phyloP scores from a whole-genome alignment of 2,888 invertebrate species.

The Anagyrus pseudococci region DNA sequence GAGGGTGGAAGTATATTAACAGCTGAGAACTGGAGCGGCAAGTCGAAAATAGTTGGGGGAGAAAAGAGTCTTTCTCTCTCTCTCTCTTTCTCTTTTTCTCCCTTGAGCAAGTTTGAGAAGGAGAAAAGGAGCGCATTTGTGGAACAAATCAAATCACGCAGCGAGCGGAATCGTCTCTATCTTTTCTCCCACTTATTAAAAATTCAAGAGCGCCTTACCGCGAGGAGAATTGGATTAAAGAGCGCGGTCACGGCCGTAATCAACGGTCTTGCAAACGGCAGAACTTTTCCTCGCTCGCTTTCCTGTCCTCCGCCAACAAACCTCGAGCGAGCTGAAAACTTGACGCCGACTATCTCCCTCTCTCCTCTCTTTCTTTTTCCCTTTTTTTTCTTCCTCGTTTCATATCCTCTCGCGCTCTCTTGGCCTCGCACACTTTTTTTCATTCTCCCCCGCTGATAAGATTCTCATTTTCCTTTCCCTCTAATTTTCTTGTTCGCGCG shows the following conservation, averaged over 20 bases:
- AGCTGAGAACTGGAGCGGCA: too few relatives aligned
- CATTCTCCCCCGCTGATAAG: too few relatives aligned
- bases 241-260: constrained; percentile 13
- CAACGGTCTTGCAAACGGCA: constrained; percentile 11
- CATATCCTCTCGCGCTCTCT: too few relatives aligned
- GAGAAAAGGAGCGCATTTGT: neutral
- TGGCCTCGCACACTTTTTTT: too few relatives aligned
- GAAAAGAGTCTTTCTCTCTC: too few relatives aligned
- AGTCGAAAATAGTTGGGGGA: too few relatives aligned
- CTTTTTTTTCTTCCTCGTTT: neutral
- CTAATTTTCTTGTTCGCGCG: too few relatives aligned
- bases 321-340: constrained; percentile 22
- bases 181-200: constrained; percentile 22
- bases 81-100: too few relatives aligned
- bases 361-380: constrained; percentile 9
- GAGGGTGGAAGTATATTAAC: too few relatives aligned
- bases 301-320: constrained; percentile 23
- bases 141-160: neutral
- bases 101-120: too few relatives aligned
- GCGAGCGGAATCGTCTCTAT: neutral
- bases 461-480: too few relatives aligned
- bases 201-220: constrained; percentile 28
- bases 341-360: constrained; percentile 1
- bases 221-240: constrained; percentile 31
- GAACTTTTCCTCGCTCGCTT: constrained; percentile 17